phyloP scores from a whole-genome alignment of 1,140 invertebrate genomes.

The Ruditapes philippinarum region DNA sequence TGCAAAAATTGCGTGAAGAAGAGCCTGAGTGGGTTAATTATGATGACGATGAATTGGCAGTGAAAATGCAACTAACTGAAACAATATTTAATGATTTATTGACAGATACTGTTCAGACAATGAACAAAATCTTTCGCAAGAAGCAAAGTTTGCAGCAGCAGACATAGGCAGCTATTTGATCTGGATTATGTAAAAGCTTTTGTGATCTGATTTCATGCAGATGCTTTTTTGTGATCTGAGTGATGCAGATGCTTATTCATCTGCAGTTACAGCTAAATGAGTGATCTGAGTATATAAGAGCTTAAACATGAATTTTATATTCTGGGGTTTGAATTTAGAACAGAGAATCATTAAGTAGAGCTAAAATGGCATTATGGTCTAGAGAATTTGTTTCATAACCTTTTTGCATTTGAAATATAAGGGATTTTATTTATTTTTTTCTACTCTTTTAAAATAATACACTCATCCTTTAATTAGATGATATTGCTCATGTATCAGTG shows the following conservation, averaged over 20 bases:
- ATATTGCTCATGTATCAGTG: conserved; percentile 14
- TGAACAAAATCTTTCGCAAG: conserved; percentile 79
- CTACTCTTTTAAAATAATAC: no score
- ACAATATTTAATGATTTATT: conserved; percentile 90
- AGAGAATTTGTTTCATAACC: neutral
- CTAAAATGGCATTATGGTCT: neutral
- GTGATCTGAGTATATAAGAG: neutral
- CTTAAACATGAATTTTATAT: neutral
- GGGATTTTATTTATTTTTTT: conserved; percentile 18
- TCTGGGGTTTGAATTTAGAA: neutral
- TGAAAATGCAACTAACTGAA: conserved; percentile 90
- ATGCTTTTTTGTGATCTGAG: no score
- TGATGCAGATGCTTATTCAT: no score
- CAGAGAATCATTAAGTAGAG: neutral
- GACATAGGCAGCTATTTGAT: conserved; percentile 56
- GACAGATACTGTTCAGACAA: conserved; percentile 88
- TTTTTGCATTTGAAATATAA: conserved; percentile 17
- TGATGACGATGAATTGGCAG: conserved; percentile 90
- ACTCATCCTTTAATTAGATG: neutral
- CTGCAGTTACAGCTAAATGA: no score
- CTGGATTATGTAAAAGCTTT: neutral
- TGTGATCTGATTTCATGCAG: conserved; percentile 45
- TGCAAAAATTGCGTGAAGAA: conserved; percentile 90
- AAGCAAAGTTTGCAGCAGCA: conserved; percentile 63
- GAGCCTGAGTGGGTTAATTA: conserved; percentile 92